Evolutionary conservation across 2,888 invertebrate genomes (phyloP), one percentile per base, ranked within the genome.

Genomic region (Lepidonotus clava): DNA sequence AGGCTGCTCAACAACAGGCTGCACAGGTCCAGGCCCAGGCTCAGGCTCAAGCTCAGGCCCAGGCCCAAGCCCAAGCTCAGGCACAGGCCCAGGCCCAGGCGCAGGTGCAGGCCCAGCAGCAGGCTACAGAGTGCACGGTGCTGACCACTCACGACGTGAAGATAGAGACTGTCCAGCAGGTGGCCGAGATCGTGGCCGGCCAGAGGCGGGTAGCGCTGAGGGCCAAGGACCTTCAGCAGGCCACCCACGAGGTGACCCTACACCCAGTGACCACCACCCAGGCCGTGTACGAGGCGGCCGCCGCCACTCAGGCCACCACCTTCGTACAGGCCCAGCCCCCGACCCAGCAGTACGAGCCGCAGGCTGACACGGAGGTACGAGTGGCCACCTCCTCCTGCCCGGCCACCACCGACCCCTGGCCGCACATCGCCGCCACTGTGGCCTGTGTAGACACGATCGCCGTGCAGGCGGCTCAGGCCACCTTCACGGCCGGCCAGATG

Each of bases 401-500:
- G 21, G 14, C 80, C 28, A 80, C 80, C 32, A 38, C 76, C 18
- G 80, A 80, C 51, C 8, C 46, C 11, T 80, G 80, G 80, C 80
- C 80, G 0, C 24, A 24, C 80, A 80, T 80, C 32, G 28, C 41
- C 8, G 51, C 80, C 24, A 80, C 80, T 32, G 80, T 80, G 41
- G 80, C 80, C 5, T 80, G 80, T 32, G 80, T 41, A 5, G 80
- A 80, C 46, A 80, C 80, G 32, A 80, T 80, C 80, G 24, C 80
- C 11, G 80, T 80, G 21, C 46, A 46, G 21, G 46, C 41, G 28
- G 80, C 80, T 1, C 80, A 80, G 80, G 80, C 80, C 18, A 38
- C 71, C 8, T 80, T 80, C 80, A 41, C 41, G 80, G 80, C 80
- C 24, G 46, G 80, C 28, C 80, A 80, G 32, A 41, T 80, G 41